Percentiles rank a stretch among this genome's conserved stretches.
These are phyloP conservation scores for Tinea semifulvella DNA, from an alignment of 2,888 invertebrate species.

Conservation along the genomic window DNA sequence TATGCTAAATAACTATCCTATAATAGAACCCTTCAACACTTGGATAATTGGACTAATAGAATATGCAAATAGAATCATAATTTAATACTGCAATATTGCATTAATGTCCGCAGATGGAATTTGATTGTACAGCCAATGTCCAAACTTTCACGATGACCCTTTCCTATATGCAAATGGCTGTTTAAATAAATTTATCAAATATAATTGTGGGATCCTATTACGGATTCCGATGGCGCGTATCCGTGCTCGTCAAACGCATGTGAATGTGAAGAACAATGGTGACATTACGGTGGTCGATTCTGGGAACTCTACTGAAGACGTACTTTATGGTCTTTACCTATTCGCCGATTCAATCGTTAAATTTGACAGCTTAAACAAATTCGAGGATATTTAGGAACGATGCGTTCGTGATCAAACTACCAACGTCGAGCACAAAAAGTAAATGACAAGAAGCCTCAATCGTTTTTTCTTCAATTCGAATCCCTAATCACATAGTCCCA, in stretches of 20 bases:
- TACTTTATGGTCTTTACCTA: constrained; percentile 45
- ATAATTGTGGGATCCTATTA: constrained; percentile 13
- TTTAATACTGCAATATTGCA: no score
- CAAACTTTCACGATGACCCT: constrained; percentile 38
- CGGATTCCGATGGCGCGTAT: constrained; percentile 56
- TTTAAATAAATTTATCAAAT: constrained; percentile 17
- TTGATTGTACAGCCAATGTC: no score
- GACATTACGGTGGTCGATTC: constrained; percentile 62
- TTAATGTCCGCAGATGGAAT: no score
- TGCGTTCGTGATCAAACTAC: constrained; percentile 2
- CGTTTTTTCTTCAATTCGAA: constrained; percentile 8
- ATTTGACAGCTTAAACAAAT: constrained; percentile 10
- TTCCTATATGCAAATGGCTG: constrained; percentile 44
- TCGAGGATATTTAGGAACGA: constrained; percentile 8
- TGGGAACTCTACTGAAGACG: constrained; percentile 33
- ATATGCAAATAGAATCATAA: no score
- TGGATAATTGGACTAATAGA: no score
- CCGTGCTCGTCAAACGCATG: constrained; percentile 52
- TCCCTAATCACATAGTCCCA: constrained; percentile 7
- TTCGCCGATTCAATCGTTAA: constrained; percentile 11
- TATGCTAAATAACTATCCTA: no score
- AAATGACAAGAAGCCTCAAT: neutral
- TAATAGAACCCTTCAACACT: no score
- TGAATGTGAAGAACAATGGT: constrained; percentile 57
- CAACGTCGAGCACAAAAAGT: neutral